phyloP scores from a whole-genome alignment of 2,113 vertebrate species.

The Carassius carassius region DNA sequence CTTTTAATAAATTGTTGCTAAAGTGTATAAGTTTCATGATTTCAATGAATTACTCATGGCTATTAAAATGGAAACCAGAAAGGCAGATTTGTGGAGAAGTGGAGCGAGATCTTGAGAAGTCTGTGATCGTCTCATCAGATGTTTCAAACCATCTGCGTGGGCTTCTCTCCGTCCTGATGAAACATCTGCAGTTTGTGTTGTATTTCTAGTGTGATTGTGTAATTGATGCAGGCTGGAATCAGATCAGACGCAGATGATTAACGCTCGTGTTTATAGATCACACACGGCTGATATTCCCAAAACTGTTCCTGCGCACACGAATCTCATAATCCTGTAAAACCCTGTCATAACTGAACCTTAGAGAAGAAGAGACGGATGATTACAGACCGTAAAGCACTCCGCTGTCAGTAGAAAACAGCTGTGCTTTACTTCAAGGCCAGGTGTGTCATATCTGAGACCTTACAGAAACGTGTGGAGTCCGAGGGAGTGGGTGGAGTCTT shows the following conservation, averaged over 20 bases:
- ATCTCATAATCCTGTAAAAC: slow-evolving; percentile 4
- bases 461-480: too few species aligned
- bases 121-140: background rate
- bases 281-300: background rate
- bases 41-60: too few species aligned
- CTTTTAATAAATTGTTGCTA: too few species aligned
- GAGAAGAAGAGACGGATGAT: background rate
- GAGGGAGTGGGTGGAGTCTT: too few species aligned
- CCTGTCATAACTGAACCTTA: background rate
- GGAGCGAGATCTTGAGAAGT: too few species aligned
- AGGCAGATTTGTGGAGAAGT: too few species aligned
- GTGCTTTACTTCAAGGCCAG: too few species aligned
- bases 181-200: background rate
- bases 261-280: background rate
- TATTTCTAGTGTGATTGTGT: background rate
- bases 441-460: background rate
- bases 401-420: background rate
- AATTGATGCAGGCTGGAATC: slow-evolving; percentile 4
- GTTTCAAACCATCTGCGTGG: too few species aligned
- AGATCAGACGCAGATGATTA: slow-evolving; percentile 10
- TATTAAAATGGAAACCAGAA: too few species aligned
- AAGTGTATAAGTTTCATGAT: too few species aligned
- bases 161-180: too few species aligned
- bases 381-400: background rate
- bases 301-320: background rate